phyloP scores from a whole-genome alignment of 1,140 invertebrate species.

The Drosophila bipectinata region DNA sequence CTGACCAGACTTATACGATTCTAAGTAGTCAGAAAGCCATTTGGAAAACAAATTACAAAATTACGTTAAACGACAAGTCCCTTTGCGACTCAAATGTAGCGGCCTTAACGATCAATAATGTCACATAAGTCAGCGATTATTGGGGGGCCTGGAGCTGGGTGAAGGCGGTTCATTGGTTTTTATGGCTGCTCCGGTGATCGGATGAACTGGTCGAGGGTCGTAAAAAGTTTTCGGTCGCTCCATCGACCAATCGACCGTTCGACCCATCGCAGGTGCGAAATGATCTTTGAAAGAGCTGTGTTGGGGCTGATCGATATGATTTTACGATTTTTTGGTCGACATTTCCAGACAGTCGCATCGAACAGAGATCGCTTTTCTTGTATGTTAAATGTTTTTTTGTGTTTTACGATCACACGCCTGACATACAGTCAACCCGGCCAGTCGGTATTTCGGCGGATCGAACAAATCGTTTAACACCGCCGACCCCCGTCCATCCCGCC shows the following conservation, averaged over 20 bases:
- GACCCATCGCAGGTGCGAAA: slow-evolving; percentile 67
- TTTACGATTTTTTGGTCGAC: slow-evolving; percentile 69
- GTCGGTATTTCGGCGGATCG: slow-evolving; percentile 13
- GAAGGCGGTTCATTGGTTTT: slow-evolving; percentile 53
- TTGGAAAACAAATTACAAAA: slow-evolving; percentile 77
- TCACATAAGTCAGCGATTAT: slow-evolving; percentile 78
- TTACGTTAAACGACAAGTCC: slow-evolving; percentile 68
- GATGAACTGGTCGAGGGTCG: slow-evolving; percentile 38
- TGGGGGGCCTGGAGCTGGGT: slow-evolving; percentile 29
- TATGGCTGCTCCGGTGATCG: slow-evolving; percentile 23
- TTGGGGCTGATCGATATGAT: slow-evolving; percentile 56
- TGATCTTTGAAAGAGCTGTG: slow-evolving; percentile 52
- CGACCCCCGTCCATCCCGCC: slow-evolving; percentile 6
- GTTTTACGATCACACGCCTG: slow-evolving; percentile 70
- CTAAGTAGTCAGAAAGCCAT: slow-evolving; percentile 67
- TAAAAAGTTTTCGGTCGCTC: slow-evolving; percentile 58
- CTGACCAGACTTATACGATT: slow-evolving; percentile 40
- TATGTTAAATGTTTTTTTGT: slow-evolving; percentile 46
- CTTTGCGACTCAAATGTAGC: slow-evolving; percentile 47
- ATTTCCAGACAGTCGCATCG: slow-evolving; percentile 31
- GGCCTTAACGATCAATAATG: slow-evolving; percentile 75
- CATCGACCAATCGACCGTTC: slow-evolving; percentile 17
- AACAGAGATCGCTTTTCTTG: slow-evolving; percentile 20
- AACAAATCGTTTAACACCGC: slow-evolving; percentile 72
- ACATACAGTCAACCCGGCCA: not conserved